Evolutionary conservation across 2,888 invertebrate species (phyloP), one percentile per base, ranked within the genome.

Genomic region (Ennomos quercinarius): DNA sequence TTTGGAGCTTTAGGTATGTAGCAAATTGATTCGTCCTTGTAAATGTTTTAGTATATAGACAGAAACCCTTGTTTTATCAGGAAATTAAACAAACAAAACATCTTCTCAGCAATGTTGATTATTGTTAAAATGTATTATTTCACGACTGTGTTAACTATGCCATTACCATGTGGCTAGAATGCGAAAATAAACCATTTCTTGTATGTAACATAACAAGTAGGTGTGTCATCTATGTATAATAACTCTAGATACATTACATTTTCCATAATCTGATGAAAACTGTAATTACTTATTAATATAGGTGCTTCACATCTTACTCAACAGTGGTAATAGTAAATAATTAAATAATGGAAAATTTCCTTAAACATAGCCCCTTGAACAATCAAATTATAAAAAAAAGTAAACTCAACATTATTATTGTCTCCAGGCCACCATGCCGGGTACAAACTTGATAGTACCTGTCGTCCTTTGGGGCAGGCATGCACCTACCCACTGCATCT

Each of bases 391-490:
- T 27, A 3, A 27, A 27, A 27, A 27, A 27, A 27, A 6, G 27
- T 27, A 27, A 17, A 17, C 4, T 2, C 0, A 27, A 27, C 27
- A 27, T n/a, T 6, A 6, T 27, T 27, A 6, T 27, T 27, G 27
- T 27, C 27, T 69, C 8, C 72, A 86, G 83, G 38, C 27, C 58
- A 83, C 53, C 63, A 96, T 96, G 94, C 96, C 96, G 50, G 97
- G 97, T 71, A 97, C 96, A 61, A 97, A 97, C 91, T 93, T 99
- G 68, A 98, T 99, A 59, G 98, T 99, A 51, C 99, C 99, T 0
- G 97, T 99, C 61, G 98, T 99, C 62, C 93, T 99, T 55, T 99
- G 99, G 99, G 99, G 99, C 36, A 97, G 97, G 74, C 95, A 97
- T 78, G 97, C 99, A 2, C 99, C 99, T 0, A 98, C 99, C 2